Conservation (phyloP, 2,888 invertebrate species). For the Lordiphosa fenestrarum region DNA sequence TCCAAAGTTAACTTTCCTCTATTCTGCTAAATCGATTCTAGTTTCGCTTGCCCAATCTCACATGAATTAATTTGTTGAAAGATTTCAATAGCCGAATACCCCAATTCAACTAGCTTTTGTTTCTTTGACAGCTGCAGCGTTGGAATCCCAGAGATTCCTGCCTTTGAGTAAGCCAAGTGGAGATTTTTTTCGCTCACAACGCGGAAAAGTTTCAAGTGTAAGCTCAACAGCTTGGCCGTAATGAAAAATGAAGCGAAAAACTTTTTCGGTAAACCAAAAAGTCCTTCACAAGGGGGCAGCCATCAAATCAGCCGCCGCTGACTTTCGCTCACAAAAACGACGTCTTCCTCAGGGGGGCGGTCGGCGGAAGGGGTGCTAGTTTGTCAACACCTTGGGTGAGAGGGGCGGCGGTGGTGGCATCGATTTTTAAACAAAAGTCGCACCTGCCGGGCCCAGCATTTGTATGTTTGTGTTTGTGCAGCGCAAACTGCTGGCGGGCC, state of each 20-base stretch:
- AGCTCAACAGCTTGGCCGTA: slow-evolving; percentile 24
- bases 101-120: no score
- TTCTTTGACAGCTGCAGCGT: no score
- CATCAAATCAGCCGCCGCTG: slow-evolving; percentile 28
- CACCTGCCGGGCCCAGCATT: slow-evolving; percentile 9
- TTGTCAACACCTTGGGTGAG: slow-evolving; percentile 34
- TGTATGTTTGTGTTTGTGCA: slow-evolving; percentile 42
- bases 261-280: slow-evolving; percentile 28
- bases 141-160: not conserved
- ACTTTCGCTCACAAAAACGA: slow-evolving; percentile 15
- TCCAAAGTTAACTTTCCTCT: no score
- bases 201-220: slow-evolving; percentile 29
- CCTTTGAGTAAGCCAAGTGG: slow-evolving; percentile 2
- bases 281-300: slow-evolving; percentile 2
- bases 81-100: no score
- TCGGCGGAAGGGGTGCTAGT: slow-evolving; percentile 14
- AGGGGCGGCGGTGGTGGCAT: slow-evolving; percentile 4
- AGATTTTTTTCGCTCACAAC: slow-evolving; percentile 1
- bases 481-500: slow-evolving; percentile 52
- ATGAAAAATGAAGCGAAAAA: slow-evolving; percentile 46
- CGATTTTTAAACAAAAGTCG: slow-evolving; percentile 15
- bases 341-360: not conserved
- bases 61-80: no score
- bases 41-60: no score
- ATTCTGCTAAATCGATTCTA: no score